A percentile compares a stretch with the other conserved stretches of the same genome.
Conservation (phyloP, 64 coral and sea anemone genomes). For the Montipora cactus region DNA sequence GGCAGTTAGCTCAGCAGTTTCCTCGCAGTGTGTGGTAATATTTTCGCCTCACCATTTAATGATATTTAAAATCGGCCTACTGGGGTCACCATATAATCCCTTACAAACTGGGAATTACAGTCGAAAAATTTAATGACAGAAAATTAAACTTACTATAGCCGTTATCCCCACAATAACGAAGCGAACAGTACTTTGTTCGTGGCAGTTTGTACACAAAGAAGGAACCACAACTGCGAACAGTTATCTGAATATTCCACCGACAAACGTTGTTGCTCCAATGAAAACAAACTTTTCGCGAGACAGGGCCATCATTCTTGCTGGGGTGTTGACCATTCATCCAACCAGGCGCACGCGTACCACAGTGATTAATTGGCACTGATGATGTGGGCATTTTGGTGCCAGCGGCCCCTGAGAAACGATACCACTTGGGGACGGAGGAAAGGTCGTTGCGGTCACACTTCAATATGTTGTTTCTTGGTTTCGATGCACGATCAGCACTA, state of each 20-base stretch:
- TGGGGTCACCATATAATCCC: too few relatives aligned
- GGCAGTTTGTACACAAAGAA: not conserved
- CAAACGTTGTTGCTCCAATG: not conserved
- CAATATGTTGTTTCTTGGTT: not conserved
- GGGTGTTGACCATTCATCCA: not conserved
- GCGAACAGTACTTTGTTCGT: too few relatives aligned
- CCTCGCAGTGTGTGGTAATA: too few relatives aligned
- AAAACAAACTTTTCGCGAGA: not conserved
- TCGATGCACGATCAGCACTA: constrained; percentile 19
- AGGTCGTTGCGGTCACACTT: constrained; percentile 52
- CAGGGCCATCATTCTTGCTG: not conserved
- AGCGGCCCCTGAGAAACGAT: not conserved
- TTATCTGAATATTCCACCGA: not conserved
- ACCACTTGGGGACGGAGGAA: not conserved
- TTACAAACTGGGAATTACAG: too few relatives aligned
- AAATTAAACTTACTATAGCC: too few relatives aligned
- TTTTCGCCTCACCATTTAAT: too few relatives aligned
- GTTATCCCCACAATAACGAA: too few relatives aligned
- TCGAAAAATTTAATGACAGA: too few relatives aligned
- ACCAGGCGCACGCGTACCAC: not conserved
- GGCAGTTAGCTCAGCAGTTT: too few relatives aligned
- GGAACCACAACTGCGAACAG: not conserved
- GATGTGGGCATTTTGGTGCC: not conserved
- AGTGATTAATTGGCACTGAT: not conserved
- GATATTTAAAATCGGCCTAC: too few relatives aligned